Conservation (phyloP, 2,113 vertebrate genomes). For the Ochotona princeps region DNA sequence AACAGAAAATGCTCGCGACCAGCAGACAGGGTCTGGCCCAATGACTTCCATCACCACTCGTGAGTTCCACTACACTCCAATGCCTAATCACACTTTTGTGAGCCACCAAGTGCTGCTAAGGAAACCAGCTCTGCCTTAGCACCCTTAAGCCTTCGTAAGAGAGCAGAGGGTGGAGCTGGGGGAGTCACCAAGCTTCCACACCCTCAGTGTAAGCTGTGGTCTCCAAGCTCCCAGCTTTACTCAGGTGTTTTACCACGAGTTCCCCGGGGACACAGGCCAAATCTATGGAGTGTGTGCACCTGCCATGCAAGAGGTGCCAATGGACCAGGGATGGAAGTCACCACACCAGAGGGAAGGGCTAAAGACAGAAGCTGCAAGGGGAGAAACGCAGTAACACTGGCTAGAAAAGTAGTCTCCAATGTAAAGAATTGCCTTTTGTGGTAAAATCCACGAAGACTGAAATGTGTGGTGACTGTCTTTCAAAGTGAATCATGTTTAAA, state of each 20-base stretch:
- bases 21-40: not conserved
- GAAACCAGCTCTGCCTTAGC: not conserved
- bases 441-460: not conserved
- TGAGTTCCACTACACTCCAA: not conserved
- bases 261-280: not conserved
- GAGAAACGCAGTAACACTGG: not conserved
- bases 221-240: not conserved
- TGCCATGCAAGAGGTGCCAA: not conserved
- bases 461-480: not conserved
- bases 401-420: not conserved
- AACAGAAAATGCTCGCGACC: not conserved
- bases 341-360: not conserved
- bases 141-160: not conserved
- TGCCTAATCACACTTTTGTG: not conserved
- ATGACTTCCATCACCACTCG: not conserved
- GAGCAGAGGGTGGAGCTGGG: fast-evolving
- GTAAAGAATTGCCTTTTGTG: not conserved
- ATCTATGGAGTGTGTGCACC: not conserved
- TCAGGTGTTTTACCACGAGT: not conserved
- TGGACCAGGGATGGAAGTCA: not conserved
- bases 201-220: not conserved
- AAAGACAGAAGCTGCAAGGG: not conserved
- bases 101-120: not conserved
- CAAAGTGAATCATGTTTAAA: slow-evolving; percentile 5
- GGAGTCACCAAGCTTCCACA: not conserved